phyloP scores from a whole-genome alignment of 2,113 vertebrate species.

The Tenrec ecaudatus region DNA sequence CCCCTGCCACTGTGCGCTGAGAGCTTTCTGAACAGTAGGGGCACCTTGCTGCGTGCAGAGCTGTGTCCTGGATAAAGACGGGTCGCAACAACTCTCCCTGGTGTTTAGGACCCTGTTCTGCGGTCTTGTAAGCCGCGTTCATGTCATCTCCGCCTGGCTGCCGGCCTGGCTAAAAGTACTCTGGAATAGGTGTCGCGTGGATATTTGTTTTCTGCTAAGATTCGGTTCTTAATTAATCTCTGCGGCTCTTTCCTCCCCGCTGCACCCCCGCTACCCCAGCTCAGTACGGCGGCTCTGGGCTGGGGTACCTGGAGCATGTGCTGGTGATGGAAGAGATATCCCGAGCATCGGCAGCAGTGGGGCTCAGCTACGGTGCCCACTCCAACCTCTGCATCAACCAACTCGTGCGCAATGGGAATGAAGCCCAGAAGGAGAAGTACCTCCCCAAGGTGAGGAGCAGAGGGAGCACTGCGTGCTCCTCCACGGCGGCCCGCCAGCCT shows the following conservation, averaged over 20 bases:
- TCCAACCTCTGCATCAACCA: constrained; percentile 99
- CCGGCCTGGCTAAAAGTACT: neutral
- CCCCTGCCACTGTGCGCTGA: neutral
- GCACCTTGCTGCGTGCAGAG: neutral
- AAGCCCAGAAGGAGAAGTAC: constrained; percentile 95
- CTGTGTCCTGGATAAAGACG: neutral
- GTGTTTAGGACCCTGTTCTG: neutral
- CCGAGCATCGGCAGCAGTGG: constrained; percentile 91
- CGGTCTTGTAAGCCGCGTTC: neutral
- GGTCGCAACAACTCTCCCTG: neutral
- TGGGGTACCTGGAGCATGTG: constrained; percentile 97
- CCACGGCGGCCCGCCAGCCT: neutral
- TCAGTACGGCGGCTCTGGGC: constrained; percentile 93
- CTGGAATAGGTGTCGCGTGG: neutral
- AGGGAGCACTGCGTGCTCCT: neutral
- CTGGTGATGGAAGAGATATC: constrained; percentile 98
- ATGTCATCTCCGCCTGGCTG: neutral
- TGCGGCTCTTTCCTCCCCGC: constrained; percentile 10
- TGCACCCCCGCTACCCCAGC: constrained; percentile 79
- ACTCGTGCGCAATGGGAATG: constrained; percentile 93
- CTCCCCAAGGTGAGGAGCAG: constrained; percentile 93
- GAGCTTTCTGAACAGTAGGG: neutral
- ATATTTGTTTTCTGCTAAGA: neutral
- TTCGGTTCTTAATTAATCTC: neutral
- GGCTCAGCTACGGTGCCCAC: constrained; percentile 96